Percentiles rank a stretch among this genome's conserved stretches.
Conservation (phyloP, 2,888 invertebrate species). For the Xanthia togata region DNA sequence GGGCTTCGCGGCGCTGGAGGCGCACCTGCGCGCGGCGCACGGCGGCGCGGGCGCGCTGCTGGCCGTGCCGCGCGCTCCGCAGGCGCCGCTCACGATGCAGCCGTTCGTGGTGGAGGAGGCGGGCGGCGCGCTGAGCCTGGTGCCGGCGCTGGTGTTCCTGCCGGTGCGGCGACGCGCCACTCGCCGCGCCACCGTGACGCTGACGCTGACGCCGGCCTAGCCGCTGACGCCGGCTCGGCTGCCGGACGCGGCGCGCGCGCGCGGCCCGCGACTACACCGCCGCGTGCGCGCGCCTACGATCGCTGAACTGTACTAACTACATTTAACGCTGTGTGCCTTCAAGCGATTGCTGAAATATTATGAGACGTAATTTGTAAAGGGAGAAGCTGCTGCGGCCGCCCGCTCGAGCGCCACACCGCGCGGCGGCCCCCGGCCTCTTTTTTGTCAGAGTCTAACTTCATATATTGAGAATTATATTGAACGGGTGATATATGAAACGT, state of each 20-base stretch:
- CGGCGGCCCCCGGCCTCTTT: conserved; percentile 82
- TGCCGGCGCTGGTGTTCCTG: conserved; percentile 98
- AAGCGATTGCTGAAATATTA: conserved; percentile 93
- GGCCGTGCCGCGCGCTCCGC: conserved; percentile 92
- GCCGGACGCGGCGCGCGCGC: conserved; percentile 74
- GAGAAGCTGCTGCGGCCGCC: conserved; percentile 86
- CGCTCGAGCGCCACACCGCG: conserved; percentile 84
- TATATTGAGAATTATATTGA: conserved; percentile 90
- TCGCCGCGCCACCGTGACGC: conserved; percentile 96
- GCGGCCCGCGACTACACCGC: conserved; percentile 79
- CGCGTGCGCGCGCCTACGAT: conserved; percentile 82
- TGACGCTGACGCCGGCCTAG: conserved; percentile 98
- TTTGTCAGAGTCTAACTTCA: conserved; percentile 89
- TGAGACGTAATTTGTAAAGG: conserved; percentile 88
- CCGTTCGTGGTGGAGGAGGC: conserved; percentile 95
- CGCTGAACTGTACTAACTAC: conserved; percentile 90
- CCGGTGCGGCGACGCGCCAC: conserved; percentile 97
- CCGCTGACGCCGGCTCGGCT: conserved; percentile 96
- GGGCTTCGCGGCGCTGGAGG: conserved; percentile 86
- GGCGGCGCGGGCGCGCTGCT: conserved; percentile 89
- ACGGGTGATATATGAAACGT: conserved; percentile 91
- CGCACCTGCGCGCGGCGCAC: conserved; percentile 87
- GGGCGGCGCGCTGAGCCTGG: conserved; percentile 92
- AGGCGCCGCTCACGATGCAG: conserved; percentile 95
- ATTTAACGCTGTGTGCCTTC: conserved; percentile 95